A percentile compares a stretch with the other conserved stretches of the same genome.
Conservation (phyloP, 2,888 invertebrate genomes). For the Cephonodes hylas region DNA sequence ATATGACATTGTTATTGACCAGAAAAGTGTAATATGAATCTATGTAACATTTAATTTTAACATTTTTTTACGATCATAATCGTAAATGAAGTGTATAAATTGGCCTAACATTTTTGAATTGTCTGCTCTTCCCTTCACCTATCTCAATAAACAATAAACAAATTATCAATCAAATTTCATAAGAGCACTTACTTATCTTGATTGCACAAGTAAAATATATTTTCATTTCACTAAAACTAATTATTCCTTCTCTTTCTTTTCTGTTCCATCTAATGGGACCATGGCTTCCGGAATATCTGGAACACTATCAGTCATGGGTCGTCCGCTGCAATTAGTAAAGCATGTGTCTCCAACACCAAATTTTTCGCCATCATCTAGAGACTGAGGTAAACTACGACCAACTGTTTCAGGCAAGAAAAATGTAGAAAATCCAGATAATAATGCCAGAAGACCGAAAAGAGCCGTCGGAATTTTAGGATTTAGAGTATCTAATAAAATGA, state of each 20-base stretch:
- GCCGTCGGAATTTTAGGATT: constrained; percentile 89
- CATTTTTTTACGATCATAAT: neutral
- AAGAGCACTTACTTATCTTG: neutral
- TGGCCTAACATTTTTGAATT: neutral
- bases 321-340: constrained; percentile 84
- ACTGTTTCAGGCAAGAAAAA: constrained; percentile 90
- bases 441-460: constrained; percentile 87
- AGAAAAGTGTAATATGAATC: constrained; percentile 1
- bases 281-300: constrained; percentile 67
- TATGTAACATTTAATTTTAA: neutral
- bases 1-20: neutral
- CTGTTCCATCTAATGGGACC: constrained; percentile 63
- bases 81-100: neutral
- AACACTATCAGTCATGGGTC: constrained; percentile 62
- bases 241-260: constrained; percentile 51
- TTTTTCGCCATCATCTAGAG: constrained; percentile 90
- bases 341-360: constrained; percentile 92
- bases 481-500: constrained; percentile 88
- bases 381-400: constrained; percentile 90
- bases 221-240: neutral
- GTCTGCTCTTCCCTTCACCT: neutral
- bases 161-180: neutral
- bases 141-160: neutral
- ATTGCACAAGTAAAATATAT: neutral
- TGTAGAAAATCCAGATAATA: constrained; percentile 87